Conservation (phyloP, 2,888 invertebrate genomes). For the Timema podura region DNA sequence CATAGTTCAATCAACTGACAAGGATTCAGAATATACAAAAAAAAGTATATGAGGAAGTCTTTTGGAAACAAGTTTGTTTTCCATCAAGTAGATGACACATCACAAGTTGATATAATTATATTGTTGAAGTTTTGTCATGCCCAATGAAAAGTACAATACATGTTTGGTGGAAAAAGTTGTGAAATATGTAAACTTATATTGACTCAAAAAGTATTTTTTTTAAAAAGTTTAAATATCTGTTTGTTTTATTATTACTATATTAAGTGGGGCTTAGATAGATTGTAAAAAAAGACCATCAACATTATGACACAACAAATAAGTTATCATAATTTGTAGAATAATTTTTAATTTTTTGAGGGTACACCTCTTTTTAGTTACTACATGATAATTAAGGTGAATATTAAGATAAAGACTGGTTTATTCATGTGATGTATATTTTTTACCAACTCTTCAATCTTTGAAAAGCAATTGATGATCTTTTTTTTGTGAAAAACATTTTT, state of each 20-base stretch:
- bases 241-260: not conserved
- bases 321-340: too few relatives aligned
- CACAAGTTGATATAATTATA: not conserved
- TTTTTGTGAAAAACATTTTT: not conserved
- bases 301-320: too few relatives aligned
- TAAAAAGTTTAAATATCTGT: not conserved
- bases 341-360: too few relatives aligned
- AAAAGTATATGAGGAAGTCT: constrained; percentile 7
- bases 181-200: too few relatives aligned
- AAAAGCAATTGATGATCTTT: too few relatives aligned
- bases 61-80: constrained; percentile 10
- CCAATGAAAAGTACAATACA: constrained; percentile 1
- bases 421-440: too few relatives aligned
- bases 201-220: not conserved
- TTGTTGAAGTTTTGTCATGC: not conserved
- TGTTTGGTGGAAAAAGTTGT: not conserved
- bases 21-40: not conserved
- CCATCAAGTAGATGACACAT: constrained; percentile 1
- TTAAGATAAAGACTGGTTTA: too few relatives aligned
- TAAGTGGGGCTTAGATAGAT: not conserved
- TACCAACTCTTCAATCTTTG: too few relatives aligned
- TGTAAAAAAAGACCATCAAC: too few relatives aligned
- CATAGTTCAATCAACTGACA: not conserved
- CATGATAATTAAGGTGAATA: too few relatives aligned
- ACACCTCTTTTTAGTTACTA: too few relatives aligned